These are phyloP conservation scores for Drosophila ananassae DNA, from an alignment of 1,140 invertebrate genomes.

Conservation along the genomic window DNA sequence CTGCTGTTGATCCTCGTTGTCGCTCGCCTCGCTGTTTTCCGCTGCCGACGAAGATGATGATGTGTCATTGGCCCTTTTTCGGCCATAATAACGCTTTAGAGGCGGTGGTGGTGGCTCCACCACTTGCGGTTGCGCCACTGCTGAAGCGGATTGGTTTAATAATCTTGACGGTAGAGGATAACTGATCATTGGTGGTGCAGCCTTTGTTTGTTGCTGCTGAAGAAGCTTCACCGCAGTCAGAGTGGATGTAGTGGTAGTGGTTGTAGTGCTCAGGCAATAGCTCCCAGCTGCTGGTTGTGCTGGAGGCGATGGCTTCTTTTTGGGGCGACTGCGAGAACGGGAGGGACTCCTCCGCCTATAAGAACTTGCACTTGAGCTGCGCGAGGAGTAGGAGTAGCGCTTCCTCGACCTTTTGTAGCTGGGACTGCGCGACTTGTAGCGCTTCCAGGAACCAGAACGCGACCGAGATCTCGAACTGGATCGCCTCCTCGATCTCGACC, in stretches of 20 bases:
- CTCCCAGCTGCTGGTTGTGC: constrained; percentile 12
- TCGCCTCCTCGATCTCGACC: constrained; percentile 77
- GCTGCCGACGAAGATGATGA: constrained; percentile 63
- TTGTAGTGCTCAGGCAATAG: constrained; percentile 52
- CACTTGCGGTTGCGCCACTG: constrained; percentile 43
- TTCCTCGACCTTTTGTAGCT: constrained; percentile 77
- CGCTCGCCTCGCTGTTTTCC: constrained; percentile 65
- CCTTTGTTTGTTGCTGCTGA: constrained; percentile 27
- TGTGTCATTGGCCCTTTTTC: constrained; percentile 86
- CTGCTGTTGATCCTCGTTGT: constrained; percentile 48
- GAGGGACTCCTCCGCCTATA: constrained; percentile 66
- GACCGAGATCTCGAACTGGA: constrained; percentile 54
- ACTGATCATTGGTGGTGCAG: constrained; percentile 62
- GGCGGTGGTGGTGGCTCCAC: constrained; percentile 80
- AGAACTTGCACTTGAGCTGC: constrained; percentile 74
- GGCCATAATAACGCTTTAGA: constrained; percentile 87
- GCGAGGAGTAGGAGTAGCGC: constrained; percentile 83
- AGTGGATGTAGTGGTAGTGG: constrained; percentile 61
- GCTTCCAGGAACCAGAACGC: constrained; percentile 76
- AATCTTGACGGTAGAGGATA: constrained; percentile 62
- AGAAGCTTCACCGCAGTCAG: constrained; percentile 40
- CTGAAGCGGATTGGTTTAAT: constrained; percentile 16
- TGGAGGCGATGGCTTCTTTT: constrained; percentile 39
- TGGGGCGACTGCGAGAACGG: constrained; percentile 32
- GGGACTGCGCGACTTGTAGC: constrained; percentile 61